These are phyloP conservation scores for Limonius californicus DNA, from an alignment of 1,140 invertebrate genomes.

Conservation along the genomic window DNA sequence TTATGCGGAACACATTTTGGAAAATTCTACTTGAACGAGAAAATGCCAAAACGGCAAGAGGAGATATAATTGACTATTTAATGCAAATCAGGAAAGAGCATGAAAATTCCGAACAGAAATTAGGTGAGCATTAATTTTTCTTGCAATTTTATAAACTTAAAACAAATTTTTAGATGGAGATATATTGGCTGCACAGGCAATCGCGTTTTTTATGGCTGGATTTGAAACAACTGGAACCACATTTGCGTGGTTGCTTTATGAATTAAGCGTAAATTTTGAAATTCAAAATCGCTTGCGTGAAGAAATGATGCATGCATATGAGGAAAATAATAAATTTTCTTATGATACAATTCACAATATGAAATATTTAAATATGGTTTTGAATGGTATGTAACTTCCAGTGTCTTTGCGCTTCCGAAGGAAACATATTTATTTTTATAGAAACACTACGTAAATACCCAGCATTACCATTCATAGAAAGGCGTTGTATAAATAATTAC, in stretches of 20 bases:
- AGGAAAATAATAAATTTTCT: slow-evolving; percentile 49
- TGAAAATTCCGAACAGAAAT: too few species aligned
- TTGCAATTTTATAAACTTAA: too few species aligned
- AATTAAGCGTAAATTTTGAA: slow-evolving; percentile 59
- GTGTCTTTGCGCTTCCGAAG: neutral
- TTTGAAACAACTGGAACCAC: slow-evolving; percentile 74
- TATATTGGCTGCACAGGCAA: slow-evolving; percentile 61
- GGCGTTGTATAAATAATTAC: too few species aligned
- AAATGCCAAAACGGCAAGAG: too few species aligned
- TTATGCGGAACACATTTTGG: too few species aligned
- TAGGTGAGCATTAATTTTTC: too few species aligned
- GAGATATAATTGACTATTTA: neutral
- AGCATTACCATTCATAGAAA: slow-evolving; percentile 16
- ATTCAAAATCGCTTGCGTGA: slow-evolving; percentile 45
- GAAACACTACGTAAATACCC: slow-evolving; percentile 20
- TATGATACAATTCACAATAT: slow-evolving; percentile 61
- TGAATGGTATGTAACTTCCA: slow-evolving; percentile 47
- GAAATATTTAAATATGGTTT: slow-evolving; percentile 59
- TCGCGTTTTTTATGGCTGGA: slow-evolving; percentile 69
- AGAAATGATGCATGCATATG: slow-evolving; percentile 55
- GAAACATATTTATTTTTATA: neutral
- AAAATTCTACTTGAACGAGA: too few species aligned
- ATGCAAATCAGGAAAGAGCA: neutral
- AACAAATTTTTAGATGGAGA: slow-evolving; percentile 44
- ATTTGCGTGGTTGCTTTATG: slow-evolving; percentile 62